phyloP scores from a whole-genome alignment of 2,113 vertebrate species.

The Ascaphus truei region DNA sequence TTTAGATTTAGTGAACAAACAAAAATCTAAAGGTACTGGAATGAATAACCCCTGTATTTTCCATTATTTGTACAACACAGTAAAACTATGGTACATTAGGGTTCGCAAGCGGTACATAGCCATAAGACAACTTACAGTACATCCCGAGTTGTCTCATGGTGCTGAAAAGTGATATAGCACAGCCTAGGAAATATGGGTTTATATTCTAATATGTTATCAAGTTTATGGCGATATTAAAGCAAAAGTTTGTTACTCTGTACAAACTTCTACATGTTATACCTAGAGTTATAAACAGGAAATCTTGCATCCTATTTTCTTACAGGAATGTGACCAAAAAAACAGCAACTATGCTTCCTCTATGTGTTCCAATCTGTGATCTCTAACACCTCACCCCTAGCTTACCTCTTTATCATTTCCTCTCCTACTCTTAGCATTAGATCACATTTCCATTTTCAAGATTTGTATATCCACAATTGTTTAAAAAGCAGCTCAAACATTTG shows the following conservation, averaged over 20 bases:
- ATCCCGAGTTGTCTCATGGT: too few species aligned
- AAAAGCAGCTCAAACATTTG: constrained; percentile 57
- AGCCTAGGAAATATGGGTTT: too few species aligned
- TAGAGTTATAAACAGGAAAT: constrained; percentile 34
- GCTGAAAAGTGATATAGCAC: too few species aligned
- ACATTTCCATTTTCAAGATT: constrained; percentile 59
- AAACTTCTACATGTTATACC: constrained; percentile 3
- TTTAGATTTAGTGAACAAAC: too few species aligned
- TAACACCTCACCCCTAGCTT: constrained; percentile 45
- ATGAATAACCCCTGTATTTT: too few species aligned
- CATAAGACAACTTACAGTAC: too few species aligned
- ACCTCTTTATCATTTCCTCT: constrained; percentile 54
- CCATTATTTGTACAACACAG: too few species aligned
- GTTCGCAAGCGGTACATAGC: too few species aligned
- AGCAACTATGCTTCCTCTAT: constrained; percentile 34
- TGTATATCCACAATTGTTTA: constrained; percentile 61
- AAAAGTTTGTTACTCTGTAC: constrained; percentile 5
- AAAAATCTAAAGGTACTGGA: too few species aligned
- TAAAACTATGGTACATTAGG: too few species aligned
- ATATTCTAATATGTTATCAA: too few species aligned
- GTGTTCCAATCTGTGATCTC: constrained; percentile 39
- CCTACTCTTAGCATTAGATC: constrained; percentile 57
- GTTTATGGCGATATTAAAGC: not conserved
- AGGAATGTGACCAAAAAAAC: constrained; percentile 15
- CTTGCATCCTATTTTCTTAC: constrained; percentile 30